Base-by-base conservation (phyloP, 2,113 vertebrate genomes). In the Cepphus grylle region DNA sequence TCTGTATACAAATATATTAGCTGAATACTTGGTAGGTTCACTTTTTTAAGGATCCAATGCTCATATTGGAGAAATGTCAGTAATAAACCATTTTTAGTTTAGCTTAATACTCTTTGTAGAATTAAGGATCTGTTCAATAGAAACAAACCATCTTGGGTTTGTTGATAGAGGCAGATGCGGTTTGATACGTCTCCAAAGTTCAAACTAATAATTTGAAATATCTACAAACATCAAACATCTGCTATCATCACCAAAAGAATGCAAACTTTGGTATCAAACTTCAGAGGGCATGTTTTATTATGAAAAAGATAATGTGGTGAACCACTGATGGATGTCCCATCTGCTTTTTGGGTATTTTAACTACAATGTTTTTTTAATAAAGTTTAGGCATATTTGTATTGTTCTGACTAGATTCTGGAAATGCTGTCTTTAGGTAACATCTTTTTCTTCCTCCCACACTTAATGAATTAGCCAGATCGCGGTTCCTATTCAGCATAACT, bases 191-290 rank as follows among this genome's bases (percentile, higher is more conserved):
- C 36, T 89, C 18, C 59, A 47, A 20, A 86, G 74, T 79, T 95
- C 71, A 93, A 65, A 77, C 30, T 52, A 76, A n/a, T 94, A 11
- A 69, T 93, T 84, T 81, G 61, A 93, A 91, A 74, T 96, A 93
- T 18, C 47, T 95, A 5, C 55, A 45, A 72, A 92, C 65, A 88
- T 96, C 43, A 95, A 88, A 93, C 65, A 79, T 78, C 71, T 95
- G 30, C 42, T 90, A 4, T 81, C 36, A 50, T 78, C 63, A 76
- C 74, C 36, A 73, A 90, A 96, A 93, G 80, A 92, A 91, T 49
- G n/a, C 9, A 77, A 67, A 95, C 77, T 96, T 95, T 76, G 69
- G 65, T 94, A 83, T 34, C 26, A 49, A 62, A 72, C 73, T 93
- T 94, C 74, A 79, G 56, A 90, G 71, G 25, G 20, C 12, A 17